Evolutionary conservation across 2,888 invertebrate genomes (phyloP).

Genomic region (Tinea trinotella): DNA sequence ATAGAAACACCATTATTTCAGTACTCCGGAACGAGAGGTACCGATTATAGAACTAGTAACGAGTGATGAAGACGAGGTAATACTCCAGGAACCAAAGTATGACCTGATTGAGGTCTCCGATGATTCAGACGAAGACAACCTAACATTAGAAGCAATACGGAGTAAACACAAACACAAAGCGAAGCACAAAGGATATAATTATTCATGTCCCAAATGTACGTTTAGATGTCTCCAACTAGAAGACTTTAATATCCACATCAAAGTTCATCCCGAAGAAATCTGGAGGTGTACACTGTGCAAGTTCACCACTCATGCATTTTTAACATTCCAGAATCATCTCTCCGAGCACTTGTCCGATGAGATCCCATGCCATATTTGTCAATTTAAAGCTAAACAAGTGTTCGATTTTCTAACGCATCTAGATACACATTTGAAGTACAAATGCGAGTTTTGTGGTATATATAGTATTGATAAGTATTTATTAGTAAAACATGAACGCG

Average conservation of each 20-base stretch:
- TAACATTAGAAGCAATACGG: slow-evolving; percentile 32
- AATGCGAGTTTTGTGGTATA: slow-evolving; percentile 29
- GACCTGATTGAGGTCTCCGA: slow-evolving; percentile 54
- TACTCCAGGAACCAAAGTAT: slow-evolving; percentile 51
- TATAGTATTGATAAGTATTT: slow-evolving; percentile 19
- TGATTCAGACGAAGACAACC: slow-evolving; percentile 55
- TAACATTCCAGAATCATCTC: too few species aligned
- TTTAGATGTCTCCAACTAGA: slow-evolving; percentile 23
- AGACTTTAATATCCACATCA: not conserved
- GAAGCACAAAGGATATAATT: slow-evolving; percentile 27
- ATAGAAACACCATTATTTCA: too few species aligned
- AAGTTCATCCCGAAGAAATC: too few species aligned
- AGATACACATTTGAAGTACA: slow-evolving; percentile 32
- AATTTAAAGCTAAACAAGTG: not conserved
- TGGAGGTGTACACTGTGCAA: too few species aligned
- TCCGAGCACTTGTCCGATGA: too few species aligned
- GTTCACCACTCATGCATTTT: too few species aligned
- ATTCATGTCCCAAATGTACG: slow-evolving; percentile 40
- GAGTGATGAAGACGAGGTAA: slow-evolving; percentile 58
- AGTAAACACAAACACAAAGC: slow-evolving; percentile 18
- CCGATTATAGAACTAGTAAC: slow-evolving; percentile 24
- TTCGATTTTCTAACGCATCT: slow-evolving; percentile 31
- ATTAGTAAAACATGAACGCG: slow-evolving; percentile 22
- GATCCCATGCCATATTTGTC: not conserved
- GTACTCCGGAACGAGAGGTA: not conserved